Evolutionary conservation across 2,888 invertebrate species (phyloP).

Genomic region (Cecidostiba fungosa): DNA sequence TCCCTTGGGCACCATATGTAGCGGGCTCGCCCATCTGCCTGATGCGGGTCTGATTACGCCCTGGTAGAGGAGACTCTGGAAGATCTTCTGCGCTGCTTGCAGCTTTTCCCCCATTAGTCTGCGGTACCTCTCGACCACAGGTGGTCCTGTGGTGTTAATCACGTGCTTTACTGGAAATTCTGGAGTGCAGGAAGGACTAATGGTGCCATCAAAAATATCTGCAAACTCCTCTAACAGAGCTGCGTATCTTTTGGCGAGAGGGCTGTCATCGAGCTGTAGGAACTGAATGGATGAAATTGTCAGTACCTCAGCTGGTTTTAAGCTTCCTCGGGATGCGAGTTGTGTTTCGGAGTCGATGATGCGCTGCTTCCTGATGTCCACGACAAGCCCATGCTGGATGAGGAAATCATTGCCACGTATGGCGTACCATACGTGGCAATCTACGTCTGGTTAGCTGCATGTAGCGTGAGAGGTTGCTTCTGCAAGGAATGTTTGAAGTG

Average conservation of each 20-base stretch:
- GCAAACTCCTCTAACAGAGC: no score
- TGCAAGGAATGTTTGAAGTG: fast-evolving
- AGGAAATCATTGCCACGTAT: background rate
- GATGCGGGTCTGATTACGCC: conserved; percentile 23
- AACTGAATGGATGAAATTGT: no score
- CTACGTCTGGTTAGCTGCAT: background rate
- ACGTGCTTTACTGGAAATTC: background rate
- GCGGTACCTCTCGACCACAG: background rate
- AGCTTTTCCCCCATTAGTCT: background rate
- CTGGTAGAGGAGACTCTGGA: background rate
- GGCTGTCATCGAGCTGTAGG: no score
- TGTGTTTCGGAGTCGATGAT: background rate
- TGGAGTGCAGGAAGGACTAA: background rate
- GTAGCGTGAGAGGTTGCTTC: background rate
- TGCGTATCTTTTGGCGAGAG: no score
- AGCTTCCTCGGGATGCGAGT: no score
- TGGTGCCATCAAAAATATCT: no score
- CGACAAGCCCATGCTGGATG: background rate
- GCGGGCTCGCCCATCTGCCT: no score
- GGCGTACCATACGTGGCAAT: background rate
- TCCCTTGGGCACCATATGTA: conserved; percentile 71
- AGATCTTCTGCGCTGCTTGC: background rate
- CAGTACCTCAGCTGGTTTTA: no score
- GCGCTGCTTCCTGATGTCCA: background rate
- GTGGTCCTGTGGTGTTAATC: background rate